Conservation (phyloP, 2,888 invertebrate species). For the Cyclophora punctaria region DNA sequence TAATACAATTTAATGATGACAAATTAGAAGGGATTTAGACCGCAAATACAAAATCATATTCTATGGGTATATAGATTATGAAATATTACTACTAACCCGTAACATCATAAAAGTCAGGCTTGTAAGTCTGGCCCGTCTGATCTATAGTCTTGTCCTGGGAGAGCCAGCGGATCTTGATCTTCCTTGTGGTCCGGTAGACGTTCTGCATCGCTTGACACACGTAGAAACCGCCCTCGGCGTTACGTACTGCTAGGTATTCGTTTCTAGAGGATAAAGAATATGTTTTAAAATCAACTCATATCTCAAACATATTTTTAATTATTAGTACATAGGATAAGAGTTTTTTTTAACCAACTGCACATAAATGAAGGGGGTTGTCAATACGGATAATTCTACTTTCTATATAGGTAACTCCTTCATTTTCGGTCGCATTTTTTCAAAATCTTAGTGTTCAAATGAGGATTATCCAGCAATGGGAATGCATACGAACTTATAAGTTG, state of each 20-base stretch:
- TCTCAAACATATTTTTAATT: too few relatives aligned
- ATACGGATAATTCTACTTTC: too few relatives aligned
- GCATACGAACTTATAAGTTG: neutral
- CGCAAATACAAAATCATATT: neutral
- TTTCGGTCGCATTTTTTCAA: neutral
- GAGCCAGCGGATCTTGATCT: constrained; percentile 93
- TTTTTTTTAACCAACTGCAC: too few relatives aligned
- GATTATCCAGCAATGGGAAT: neutral
- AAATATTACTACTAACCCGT: constrained; percentile 76
- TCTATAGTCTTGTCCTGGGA: constrained; percentile 82
- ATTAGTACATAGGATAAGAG: too few relatives aligned
- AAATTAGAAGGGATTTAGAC: too few relatives aligned
- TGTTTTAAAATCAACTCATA: neutral
- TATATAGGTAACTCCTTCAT: too few relatives aligned
- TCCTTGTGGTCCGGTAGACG: constrained; percentile 88
- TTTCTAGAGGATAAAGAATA: constrained; percentile 74
- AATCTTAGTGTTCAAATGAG: neutral
- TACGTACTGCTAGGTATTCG: constrained; percentile 93
- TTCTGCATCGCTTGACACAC: constrained; percentile 94
- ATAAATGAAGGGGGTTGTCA: too few relatives aligned
- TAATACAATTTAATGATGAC: too few relatives aligned
- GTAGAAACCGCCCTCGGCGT: constrained; percentile 90
- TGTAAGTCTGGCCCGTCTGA: constrained; percentile 82
- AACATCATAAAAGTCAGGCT: constrained; percentile 91
- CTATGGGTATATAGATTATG: neutral